Evolutionary conservation across 92 coral and sea anemone species (phyloP), one percentile per base, ranked within the genome.

Genomic region (Porites rus): DNA sequence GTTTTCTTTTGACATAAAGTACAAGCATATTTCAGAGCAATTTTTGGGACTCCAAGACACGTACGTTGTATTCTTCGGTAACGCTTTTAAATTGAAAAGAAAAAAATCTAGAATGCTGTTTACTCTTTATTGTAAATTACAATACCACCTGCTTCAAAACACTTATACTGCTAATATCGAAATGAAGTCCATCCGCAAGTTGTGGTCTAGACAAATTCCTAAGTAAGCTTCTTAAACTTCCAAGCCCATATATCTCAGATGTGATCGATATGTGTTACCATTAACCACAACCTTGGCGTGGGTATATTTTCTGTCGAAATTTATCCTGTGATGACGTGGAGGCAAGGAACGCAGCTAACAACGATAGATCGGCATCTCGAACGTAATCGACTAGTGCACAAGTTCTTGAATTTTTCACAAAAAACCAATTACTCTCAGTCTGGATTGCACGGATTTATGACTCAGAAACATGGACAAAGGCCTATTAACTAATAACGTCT

Each of bases 211-310:
- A 75, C 13, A 46, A 75, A 75, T 46, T 75, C 60, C 52, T 63
- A 38, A 38, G n/a, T 21, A 65, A 65, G 70, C 70, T 65, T 65
- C 70, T 65, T 65, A 24, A 38, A 38, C 46, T 4, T 38, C 5
- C 70, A 17, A 8, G 80, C 80, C 60, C 46, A 20, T 50, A 75
- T 31, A 50, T 75, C 43, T 78, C 82, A 53, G 82, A 59, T 56
- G 24, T 53, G 31, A 28, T 28, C 31, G 11, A 58, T 78, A 12
- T 51, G 67, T 38, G 81, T 50, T 51, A 74, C 38, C 20, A 43
- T 74, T 22, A 74, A 74, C 78, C 78, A 74, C 22, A 8, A 7
- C 54, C 38, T 74, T 54, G 81, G 46, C 10, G 6, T 38, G 46
- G 6, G 31, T 28, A 53, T 28, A 17, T 65, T 65, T 65, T 24